Conservation (phyloP, 2,797 vertebrate genomes). For the Hippoglossus hippoglossus region DNA sequence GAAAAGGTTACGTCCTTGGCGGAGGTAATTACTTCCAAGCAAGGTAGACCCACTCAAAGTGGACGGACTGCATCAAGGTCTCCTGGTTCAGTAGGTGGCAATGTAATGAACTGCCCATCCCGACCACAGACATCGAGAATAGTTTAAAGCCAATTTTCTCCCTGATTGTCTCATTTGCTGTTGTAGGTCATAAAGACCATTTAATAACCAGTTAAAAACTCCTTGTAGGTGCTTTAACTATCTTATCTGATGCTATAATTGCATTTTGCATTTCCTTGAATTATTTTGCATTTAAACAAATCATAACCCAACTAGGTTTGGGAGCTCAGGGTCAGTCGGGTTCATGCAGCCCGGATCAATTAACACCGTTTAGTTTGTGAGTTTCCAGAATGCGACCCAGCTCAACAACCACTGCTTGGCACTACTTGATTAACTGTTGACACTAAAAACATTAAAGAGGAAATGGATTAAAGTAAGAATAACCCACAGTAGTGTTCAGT, state of each 20-base stretch:
- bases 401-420: background rate
- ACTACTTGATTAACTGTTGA: background rate
- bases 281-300: too few relatives aligned
- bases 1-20: too few relatives aligned
- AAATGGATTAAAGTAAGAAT: background rate
- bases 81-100: background rate
- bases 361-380: background rate
- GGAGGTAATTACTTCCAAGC: background rate
- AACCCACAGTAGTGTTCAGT: background rate
- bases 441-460: background rate
- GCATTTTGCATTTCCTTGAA: too few relatives aligned
- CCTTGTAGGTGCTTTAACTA: too few relatives aligned
- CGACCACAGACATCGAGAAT: too few relatives aligned
- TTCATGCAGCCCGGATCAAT: background rate
- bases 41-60: background rate
- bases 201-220: too few relatives aligned
- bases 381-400: background rate
- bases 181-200: too few relatives aligned
- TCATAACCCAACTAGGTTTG: background rate
- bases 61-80: background rate
- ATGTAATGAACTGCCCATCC: background rate
- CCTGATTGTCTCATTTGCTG: too few relatives aligned
- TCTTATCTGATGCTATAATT: too few relatives aligned
- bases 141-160: too few relatives aligned
- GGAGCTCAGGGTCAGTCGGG: background rate